phyloP scores from a whole-genome alignment of 2,797 vertebrate genomes.

The Peromyscus aztecus region DNA sequence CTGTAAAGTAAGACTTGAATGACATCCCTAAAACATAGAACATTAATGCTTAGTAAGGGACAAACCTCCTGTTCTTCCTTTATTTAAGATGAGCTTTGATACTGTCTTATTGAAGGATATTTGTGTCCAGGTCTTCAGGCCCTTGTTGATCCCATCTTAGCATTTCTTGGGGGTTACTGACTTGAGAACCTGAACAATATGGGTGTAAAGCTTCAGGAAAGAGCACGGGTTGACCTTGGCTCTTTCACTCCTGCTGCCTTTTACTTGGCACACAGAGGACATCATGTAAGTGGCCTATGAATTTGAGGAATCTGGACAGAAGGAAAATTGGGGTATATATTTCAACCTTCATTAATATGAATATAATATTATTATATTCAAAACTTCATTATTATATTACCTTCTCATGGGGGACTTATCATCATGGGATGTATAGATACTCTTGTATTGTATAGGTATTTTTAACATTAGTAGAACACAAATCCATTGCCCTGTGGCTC shows the following conservation, averaged over 20 bases:
- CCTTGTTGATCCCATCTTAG: not conserved
- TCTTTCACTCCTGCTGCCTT: not conserved
- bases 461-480: not conserved
- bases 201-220: not conserved
- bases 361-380: too few species aligned
- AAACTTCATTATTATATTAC: not conserved
- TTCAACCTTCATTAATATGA: not conserved
- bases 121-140: not conserved
- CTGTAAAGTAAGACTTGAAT: not conserved
- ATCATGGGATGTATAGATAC: not conserved
- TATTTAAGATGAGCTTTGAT: slow-evolving; percentile 32
- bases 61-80: not conserved
- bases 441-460: not conserved
- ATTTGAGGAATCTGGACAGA: not conserved
- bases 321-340: not conserved
- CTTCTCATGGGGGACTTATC: not conserved
- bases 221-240: not conserved
- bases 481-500: not conserved
- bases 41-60: not conserved
- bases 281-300: not conserved
- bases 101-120: not conserved
- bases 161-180: not conserved
- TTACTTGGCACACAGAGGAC: not conserved
- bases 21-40: not conserved
- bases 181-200: not conserved